Base-by-base conservation (phyloP, 2,113 vertebrate species). In the Aviceda subcristata region DNA sequence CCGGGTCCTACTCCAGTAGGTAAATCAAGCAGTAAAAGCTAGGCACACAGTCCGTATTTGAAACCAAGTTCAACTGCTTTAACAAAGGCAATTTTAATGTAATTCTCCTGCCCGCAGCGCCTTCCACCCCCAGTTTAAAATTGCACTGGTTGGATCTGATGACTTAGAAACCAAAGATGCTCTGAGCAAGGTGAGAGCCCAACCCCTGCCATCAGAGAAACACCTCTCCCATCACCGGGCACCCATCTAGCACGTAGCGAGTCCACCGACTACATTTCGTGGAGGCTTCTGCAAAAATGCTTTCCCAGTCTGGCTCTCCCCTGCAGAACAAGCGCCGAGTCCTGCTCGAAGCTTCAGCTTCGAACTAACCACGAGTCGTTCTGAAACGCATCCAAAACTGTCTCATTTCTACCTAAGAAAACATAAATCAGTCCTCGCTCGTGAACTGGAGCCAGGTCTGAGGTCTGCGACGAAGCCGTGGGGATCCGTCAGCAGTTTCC, bases 131-230 rank as follows among this genome's bases (percentile, higher is more conserved):
- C 62, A 23, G 20, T 38, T 45, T 51, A 51, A 30, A 45, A 36
- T 17, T 6, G n/a, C 24, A 21, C 43, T 29, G 34, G n/a, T 3
- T 38, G 57, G 64, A 38, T 29, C 5, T 20, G 39, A 66, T 2
- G 27, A 8, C 27, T 48, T 2, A 17, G 56, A 67, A 63, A 38
- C 3, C 64, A 51, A 13, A 73, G 71, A 29, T 13, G 29, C 46
- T 46, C 19, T 0, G 0, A 55, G 39, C 0, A 1, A 59, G 29
- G 60, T 1, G 2, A 15, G 19, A 90, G 19, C 38, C 30, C 1
- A 0, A 30, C 9, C 30, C 30, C 12, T 43, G 30, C 46, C 59
- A 24, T 12, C 2, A 4, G 5, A 32, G 15, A 30, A 43, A 11
- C 5, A 1, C 36, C 66, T 36, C 38, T 36, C 21, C 57, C 62